A percentile compares a stretch with the other conserved stretches of the same genome.
These are phyloP conservation scores for Meda fulgida DNA, from an alignment of 2,797 vertebrate species.

Conservation along the genomic window DNA sequence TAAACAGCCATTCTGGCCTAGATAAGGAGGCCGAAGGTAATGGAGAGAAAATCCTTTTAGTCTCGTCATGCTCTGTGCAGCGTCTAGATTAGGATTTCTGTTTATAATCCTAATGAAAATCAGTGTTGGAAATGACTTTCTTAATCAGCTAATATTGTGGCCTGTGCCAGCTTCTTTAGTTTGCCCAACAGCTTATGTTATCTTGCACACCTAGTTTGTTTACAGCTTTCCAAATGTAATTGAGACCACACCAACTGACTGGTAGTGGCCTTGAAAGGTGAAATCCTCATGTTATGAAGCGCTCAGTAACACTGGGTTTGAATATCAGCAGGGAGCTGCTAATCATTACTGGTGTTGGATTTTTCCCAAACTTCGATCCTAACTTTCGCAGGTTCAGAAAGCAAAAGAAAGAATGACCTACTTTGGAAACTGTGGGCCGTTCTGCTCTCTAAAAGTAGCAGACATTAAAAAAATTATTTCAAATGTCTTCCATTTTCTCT, in stretches of 20 bases:
- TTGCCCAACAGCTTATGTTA: slow-evolving; percentile 41
- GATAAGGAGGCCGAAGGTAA: slow-evolving; percentile 47
- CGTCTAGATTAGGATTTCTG: slow-evolving; percentile 50
- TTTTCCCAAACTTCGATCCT: slow-evolving; percentile 16
- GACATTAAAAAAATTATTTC: neutral
- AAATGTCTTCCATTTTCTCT: slow-evolving; percentile 30
- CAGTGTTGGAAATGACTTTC: slow-evolving; percentile 51
- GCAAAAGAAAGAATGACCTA: slow-evolving; percentile 44
- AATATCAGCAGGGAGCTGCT: neutral
- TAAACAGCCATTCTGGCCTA: slow-evolving; percentile 37
- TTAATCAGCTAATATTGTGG: slow-evolving; percentile 54
- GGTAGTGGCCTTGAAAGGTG: slow-evolving; percentile 17
- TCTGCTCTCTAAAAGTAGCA: slow-evolving; percentile 22
- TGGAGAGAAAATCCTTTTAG: slow-evolving; percentile 58
- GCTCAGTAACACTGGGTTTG: neutral
- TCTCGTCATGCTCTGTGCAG: slow-evolving; percentile 50
- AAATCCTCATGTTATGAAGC: slow-evolving; percentile 10
- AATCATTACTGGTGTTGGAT: slow-evolving; percentile 14
- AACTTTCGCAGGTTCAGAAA: slow-evolving; percentile 9
- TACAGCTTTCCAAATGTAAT: slow-evolving; percentile 39
- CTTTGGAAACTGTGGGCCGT: slow-evolving; percentile 38
- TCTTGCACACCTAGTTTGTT: slow-evolving; percentile 45
- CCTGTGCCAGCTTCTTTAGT: slow-evolving; percentile 20
- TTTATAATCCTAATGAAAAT: slow-evolving; percentile 53
- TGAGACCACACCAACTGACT: slow-evolving; percentile 33